Evolutionary conservation across 2,888 invertebrate species (phyloP).

Genomic region (Drosophila formosana): DNA sequence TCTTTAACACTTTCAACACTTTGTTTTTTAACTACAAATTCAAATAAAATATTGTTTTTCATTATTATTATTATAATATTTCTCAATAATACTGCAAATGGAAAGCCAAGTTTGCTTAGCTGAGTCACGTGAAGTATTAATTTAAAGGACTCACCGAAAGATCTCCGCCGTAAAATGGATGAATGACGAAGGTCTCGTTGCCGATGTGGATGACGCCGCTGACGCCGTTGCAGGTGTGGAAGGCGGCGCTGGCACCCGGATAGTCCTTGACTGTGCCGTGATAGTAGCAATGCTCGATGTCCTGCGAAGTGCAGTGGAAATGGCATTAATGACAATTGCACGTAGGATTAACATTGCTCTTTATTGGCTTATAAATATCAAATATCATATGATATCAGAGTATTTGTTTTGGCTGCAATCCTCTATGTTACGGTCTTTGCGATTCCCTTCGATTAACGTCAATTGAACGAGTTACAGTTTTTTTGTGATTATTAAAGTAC

Average conservation of each 20-base stretch:
- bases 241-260: slow-evolving; percentile 97
- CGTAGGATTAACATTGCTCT: slow-evolving; percentile 1
- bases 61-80: no score
- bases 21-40: no score
- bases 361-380: neutral
- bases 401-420: neutral
- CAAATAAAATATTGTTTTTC: no score
- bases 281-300: slow-evolving; percentile 99
- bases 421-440: neutral
- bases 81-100: no score
- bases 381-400: neutral
- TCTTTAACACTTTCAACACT: no score
- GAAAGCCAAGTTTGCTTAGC: no score
- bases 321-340: neutral
- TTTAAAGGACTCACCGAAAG: slow-evolving; percentile 91
- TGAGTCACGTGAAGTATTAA: no score
- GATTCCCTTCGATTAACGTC: neutral
- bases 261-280: slow-evolving; percentile 99
- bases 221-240: slow-evolving; percentile 99
- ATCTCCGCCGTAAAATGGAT: slow-evolving; percentile 98
- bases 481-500: slow-evolving; percentile 44
- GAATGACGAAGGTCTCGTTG: slow-evolving; percentile 99
- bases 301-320: slow-evolving; percentile 86
- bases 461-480: slow-evolving; percentile 14
- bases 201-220: slow-evolving; percentile 98